These are phyloP conservation scores for Sweltsa coloradensis DNA, from an alignment of 1,140 invertebrate species.

Conservation along the genomic window DNA sequence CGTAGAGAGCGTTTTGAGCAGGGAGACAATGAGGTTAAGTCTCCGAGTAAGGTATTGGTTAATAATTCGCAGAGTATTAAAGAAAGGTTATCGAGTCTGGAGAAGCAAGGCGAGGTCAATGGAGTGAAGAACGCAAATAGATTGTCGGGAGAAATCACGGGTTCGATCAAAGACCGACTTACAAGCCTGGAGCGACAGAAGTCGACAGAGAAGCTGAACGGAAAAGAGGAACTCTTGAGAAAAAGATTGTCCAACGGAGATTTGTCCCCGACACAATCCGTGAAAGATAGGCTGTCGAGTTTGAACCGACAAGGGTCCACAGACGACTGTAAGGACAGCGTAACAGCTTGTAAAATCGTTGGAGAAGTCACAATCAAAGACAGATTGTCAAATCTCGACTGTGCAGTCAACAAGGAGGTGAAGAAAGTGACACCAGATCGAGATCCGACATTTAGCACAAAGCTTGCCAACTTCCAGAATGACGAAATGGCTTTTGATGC, in stretches of 20 bases:
- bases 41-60: conserved; percentile 19
- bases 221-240: neutral
- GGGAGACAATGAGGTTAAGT: neutral
- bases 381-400: conserved; percentile 38
- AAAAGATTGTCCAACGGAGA: conserved; percentile 3
- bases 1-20: conserved; percentile 66
- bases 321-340: conserved; percentile 17
- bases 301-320: conserved; percentile 27
- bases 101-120: neutral
- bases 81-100: conserved; percentile 48
- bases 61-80: conserved; percentile 51
- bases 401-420: conserved; percentile 34
- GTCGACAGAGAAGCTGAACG: conserved; percentile 9
- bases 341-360: neutral
- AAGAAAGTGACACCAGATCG: conserved; percentile 9
- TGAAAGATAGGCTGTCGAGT: conserved; percentile 29
- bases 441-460: conserved; percentile 12
- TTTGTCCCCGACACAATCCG: conserved; percentile 18
- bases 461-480: conserved; percentile 18
- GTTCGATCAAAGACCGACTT: conserved; percentile 44
- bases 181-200: conserved; percentile 42
- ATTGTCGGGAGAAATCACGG: conserved; percentile 42
- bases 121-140: conserved; percentile 29
- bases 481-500: conserved; percentile 7
- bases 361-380: conserved; percentile 32